A percentile compares a stretch with the other conserved stretches of the same genome.
phyloP scores from a whole-genome alignment of 2,113 vertebrate species.

The Uria aalge region DNA sequence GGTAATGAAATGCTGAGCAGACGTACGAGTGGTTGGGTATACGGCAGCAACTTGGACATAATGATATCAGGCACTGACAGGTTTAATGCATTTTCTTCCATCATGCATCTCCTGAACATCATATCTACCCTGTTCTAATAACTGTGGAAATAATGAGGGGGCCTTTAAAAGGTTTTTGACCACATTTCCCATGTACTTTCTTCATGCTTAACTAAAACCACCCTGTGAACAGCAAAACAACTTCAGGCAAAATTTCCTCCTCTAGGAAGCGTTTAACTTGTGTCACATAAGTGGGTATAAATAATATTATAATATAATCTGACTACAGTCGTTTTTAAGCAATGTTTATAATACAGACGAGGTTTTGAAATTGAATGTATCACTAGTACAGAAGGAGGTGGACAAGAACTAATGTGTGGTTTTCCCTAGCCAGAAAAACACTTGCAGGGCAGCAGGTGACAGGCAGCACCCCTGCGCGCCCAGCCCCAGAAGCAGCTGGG shows the following conservation, averaged over 20 bases:
- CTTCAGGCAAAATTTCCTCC: background rate
- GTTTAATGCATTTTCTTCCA: background rate
- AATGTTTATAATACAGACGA: background rate
- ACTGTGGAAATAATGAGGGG: background rate
- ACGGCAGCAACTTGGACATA: background rate
- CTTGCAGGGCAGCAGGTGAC: background rate
- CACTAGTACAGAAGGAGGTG: background rate
- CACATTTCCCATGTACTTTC: background rate
- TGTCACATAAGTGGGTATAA: background rate
- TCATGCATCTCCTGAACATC: background rate
- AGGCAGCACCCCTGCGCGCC: accelerated
- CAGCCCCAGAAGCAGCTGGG: background rate
- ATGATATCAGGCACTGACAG: background rate
- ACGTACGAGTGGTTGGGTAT: accelerated
- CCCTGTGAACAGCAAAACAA: background rate
- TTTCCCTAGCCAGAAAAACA: background rate
- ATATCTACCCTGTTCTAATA: background rate
- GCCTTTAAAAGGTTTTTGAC: background rate
- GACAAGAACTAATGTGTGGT: background rate
- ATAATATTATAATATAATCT: background rate
- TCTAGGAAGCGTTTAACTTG: background rate
- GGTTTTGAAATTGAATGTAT: background rate
- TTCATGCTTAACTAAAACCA: background rate
- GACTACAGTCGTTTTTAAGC: background rate
- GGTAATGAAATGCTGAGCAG: background rate